Percentiles rank a stretch among this genome's conserved stretches.
These are phyloP conservation scores for Urechis unicinctus DNA, from an alignment of 2,888 invertebrate species.

Conservation along the genomic window DNA sequence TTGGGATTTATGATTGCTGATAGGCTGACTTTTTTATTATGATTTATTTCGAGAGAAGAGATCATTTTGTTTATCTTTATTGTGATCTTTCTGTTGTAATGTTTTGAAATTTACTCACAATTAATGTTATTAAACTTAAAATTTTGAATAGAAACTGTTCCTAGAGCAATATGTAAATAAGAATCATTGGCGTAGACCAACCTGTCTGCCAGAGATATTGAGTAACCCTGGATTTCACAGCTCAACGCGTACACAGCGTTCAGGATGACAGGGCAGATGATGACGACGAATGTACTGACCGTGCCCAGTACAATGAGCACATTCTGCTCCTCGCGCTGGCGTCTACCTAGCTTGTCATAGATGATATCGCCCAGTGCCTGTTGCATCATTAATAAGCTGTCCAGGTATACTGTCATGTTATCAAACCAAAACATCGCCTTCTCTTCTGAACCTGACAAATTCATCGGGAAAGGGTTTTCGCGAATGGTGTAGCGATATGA, in stretches of 20 bases:
- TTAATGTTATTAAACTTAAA: no score
- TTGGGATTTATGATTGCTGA: no score
- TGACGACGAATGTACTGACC: slow-evolving; percentile 29
- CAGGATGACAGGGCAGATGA: slow-evolving; percentile 31
- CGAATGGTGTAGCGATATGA: slow-evolving; percentile 25
- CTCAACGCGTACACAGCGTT: slow-evolving; percentile 33
- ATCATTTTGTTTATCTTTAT: no score
- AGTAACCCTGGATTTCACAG: slow-evolving; percentile 35
- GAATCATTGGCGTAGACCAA: no score
- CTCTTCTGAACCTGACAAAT: neutral
- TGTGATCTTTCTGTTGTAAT: no score
- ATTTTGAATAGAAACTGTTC: no score
- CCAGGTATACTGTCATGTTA: slow-evolving; percentile 31
- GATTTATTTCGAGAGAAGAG: no score
- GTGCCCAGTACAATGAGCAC: slow-evolving; percentile 29
- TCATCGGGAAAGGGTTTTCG: neutral
- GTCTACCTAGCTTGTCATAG: neutral
- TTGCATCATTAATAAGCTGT: slow-evolving; percentile 14
- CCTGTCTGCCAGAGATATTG: slow-evolving; percentile 34
- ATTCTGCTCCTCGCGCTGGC: slow-evolving; percentile 5
- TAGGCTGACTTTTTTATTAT: no score
- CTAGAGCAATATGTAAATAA: no score
- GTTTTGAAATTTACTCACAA: no score
- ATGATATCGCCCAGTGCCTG: slow-evolving; percentile 6
- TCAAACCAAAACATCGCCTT: slow-evolving; percentile 25